phyloP scores from a whole-genome alignment of 1,140 invertebrate species.

The Megalopta genalis region DNA sequence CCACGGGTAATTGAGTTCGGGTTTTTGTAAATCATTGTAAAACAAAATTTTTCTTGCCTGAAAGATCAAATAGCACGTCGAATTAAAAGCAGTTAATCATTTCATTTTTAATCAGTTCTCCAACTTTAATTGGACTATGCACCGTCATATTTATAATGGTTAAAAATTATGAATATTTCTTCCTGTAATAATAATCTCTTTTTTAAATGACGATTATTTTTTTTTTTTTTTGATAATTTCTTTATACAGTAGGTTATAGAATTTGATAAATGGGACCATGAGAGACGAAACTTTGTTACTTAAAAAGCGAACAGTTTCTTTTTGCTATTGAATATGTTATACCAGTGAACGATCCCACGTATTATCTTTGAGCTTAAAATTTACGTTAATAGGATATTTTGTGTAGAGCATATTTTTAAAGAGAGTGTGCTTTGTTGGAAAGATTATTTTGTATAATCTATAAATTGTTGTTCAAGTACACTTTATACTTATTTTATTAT shows the following conservation, averaged over 20 bases:
- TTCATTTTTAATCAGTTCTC: conserved; percentile 1
- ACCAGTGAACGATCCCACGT: not conserved
- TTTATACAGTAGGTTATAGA: not conserved
- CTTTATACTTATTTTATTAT: not conserved
- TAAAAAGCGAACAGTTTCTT: not conserved
- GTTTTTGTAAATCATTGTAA: conserved; percentile 31
- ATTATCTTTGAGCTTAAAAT: conserved; percentile 20
- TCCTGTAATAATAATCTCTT: not conserved
- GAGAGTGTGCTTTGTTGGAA: conserved; percentile 1
- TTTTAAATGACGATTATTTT: not conserved
- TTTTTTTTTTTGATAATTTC: conserved; percentile 5
- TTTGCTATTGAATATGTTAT: conserved; percentile 22
- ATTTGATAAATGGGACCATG: conserved; percentile 38
- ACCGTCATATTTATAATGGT: not conserved
- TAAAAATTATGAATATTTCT: not conserved
- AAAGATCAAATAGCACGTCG: conserved; percentile 48
- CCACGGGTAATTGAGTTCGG: conserved; percentile 1
- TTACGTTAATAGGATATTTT: conserved; percentile 30
- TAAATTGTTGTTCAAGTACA: conserved; percentile 24
- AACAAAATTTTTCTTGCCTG: conserved; percentile 52
- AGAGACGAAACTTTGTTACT: conserved; percentile 2
- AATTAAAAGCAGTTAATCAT: conserved; percentile 34
- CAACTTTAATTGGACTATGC: not conserved
- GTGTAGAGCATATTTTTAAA: conserved; percentile 21
- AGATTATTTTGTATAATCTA: conserved; percentile 40